Conservation (phyloP, 2,888 invertebrate species). For the Drosophila koepferae region DNA sequence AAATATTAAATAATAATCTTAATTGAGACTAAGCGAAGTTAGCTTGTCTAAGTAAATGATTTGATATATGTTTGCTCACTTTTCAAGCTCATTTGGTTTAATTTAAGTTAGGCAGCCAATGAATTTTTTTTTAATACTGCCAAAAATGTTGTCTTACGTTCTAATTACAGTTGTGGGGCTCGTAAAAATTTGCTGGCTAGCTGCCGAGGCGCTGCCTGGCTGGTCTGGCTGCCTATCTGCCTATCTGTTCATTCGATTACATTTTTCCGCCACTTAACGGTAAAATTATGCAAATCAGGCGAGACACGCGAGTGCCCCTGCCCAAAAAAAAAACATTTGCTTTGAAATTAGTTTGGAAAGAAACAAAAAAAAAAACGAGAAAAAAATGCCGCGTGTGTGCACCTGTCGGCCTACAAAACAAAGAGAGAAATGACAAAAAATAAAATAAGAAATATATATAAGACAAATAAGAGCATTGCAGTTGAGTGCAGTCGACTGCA, state of each 20-base stretch:
- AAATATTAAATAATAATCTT: too few relatives aligned
- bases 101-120: constrained; percentile 20
- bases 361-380: constrained; percentile 4
- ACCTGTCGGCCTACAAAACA: constrained; percentile 58
- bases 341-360: constrained; percentile 71
- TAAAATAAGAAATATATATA: not conserved
- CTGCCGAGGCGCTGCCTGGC: constrained; percentile 23
- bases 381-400: constrained; percentile 58
- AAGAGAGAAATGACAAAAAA: constrained; percentile 18
- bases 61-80: not conserved
- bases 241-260: constrained; percentile 78
- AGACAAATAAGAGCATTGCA: not conserved
- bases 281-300: constrained; percentile 73
- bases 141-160: constrained; percentile 36
- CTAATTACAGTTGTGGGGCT: constrained; percentile 52
- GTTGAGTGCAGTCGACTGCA: constrained; percentile 4
- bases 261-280: constrained; percentile 80
- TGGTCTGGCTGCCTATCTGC: too few relatives aligned
- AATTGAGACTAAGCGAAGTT: not conserved
- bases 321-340: constrained; percentile 51
- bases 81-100: constrained; percentile 27
- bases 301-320: constrained; percentile 50
- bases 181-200: constrained; percentile 48
- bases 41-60: not conserved
- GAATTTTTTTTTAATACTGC: constrained; percentile 14